phyloP scores from a whole-genome alignment of 2,797 vertebrate genomes.

The Delichon dasypus region DNA sequence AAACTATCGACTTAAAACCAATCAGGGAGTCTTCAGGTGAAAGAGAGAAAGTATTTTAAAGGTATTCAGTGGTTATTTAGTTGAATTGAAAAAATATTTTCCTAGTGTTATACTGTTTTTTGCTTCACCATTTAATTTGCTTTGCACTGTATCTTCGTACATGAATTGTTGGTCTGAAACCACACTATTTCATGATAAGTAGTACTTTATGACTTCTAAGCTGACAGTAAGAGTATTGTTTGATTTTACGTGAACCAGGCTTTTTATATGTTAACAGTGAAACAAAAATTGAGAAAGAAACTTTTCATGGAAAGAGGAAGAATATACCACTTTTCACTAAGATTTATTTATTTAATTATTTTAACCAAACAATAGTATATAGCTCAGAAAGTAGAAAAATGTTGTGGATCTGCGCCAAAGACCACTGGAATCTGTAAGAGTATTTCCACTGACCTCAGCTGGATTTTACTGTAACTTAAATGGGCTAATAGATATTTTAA shows the following conservation, averaged over 20 bases:
- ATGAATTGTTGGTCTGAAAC: not conserved
- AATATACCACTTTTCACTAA: not conserved
- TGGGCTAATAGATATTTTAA: not conserved
- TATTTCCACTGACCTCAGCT: not conserved
- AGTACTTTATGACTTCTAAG: not conserved
- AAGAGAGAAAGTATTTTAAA: not conserved
- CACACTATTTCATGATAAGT: not conserved
- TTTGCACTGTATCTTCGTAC: not conserved
- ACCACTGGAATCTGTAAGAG: not conserved
- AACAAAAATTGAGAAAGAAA: not conserved
- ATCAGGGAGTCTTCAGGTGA: not conserved
- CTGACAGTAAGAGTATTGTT: not conserved
- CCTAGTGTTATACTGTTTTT: not conserved
- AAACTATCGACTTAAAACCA: not conserved
- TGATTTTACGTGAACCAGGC: rapidly evolving
- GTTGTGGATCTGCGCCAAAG: not conserved
- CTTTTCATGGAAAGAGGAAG: not conserved
- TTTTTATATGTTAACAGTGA: not conserved
- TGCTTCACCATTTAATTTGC: not conserved
- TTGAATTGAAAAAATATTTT: not conserved
- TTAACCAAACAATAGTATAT: not conserved
- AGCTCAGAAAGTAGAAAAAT: not conserved
- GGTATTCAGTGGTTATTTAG: not conserved
- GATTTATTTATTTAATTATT: not conserved
- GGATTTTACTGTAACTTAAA: not conserved